A percentile compares a stretch with the other conserved stretches of the same genome.
Evolutionary conservation across 2,113 vertebrate genomes (phyloP).

Genomic region (Thryonomys swinderianus): DNA sequence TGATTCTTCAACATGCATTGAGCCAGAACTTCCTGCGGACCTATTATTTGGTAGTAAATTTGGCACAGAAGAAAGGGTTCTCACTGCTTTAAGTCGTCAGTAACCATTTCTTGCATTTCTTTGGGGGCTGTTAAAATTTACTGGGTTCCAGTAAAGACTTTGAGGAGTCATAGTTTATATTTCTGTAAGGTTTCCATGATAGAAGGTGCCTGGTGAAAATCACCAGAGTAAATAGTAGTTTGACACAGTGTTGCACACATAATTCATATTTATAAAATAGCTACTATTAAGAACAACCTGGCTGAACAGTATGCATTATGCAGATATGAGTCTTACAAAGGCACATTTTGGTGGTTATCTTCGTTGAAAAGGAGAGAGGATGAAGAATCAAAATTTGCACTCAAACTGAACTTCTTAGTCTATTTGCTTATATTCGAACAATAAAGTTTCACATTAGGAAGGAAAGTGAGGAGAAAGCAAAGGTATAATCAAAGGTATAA

Average conservation of each 20-base stretch:
- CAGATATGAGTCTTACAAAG: neutral
- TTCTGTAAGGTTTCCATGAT: neutral
- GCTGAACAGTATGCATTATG: neutral
- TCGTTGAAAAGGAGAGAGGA: neutral
- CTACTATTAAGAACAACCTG: neutral
- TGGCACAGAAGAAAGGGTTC: neutral
- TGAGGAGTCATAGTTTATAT: neutral
- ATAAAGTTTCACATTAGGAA: neutral
- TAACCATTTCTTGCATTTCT: slow-evolving; percentile 3
- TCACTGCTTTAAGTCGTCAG: slow-evolving; percentile 27
- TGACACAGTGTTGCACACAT: neutral
- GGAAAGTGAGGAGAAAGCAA: neutral
- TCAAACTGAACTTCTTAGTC: neutral
- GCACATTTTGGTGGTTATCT: neutral
- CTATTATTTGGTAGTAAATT: slow-evolving; percentile 25
- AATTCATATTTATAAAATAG: neutral
- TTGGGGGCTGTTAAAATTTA: neutral
- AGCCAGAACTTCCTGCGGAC: neutral
- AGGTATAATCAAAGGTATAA: too few relatives aligned
- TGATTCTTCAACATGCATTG: slow-evolving; percentile 8
- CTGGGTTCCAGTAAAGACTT: neutral
- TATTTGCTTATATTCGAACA: neutral
- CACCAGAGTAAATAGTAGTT: slow-evolving; percentile 22
- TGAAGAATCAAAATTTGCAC: neutral
- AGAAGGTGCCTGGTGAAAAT: neutral